phyloP scores from a whole-genome alignment of 2,113 vertebrate genomes.

The Gymnogyps californianus region DNA sequence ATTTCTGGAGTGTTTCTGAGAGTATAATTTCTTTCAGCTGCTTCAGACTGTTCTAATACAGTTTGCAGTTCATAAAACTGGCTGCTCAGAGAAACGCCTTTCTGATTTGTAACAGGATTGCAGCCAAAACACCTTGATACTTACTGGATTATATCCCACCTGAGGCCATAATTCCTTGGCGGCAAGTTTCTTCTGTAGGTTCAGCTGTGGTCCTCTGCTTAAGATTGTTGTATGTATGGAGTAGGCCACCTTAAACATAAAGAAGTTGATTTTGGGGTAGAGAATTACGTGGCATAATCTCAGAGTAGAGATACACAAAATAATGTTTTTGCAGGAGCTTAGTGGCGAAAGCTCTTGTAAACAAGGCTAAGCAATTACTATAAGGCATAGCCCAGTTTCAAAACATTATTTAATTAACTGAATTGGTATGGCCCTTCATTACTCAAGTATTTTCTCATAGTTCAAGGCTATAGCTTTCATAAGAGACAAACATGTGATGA shows the following conservation, averaged over 20 bases:
- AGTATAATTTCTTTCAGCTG: neutral
- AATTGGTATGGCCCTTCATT: neutral
- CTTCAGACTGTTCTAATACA: neutral
- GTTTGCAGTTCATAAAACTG: neutral
- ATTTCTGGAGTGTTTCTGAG: neutral
- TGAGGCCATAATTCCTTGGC: neutral
- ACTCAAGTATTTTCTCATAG: neutral
- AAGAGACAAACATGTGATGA: neutral
- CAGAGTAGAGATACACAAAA: neutral
- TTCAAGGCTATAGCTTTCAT: accelerated
- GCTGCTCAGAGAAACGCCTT: neutral
- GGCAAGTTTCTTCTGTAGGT: neutral
- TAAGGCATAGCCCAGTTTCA: neutral
- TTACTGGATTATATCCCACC: neutral
- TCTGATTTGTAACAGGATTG: neutral
- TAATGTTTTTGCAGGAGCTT: neutral
- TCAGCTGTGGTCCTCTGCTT: neutral
- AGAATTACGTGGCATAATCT: neutral
- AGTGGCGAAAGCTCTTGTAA: neutral
- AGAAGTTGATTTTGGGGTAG: neutral
- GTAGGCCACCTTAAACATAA: neutral
- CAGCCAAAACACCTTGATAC: neutral
- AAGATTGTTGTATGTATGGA: neutral
- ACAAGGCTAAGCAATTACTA: neutral
- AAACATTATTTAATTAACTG: neutral